Evolutionary conservation across 2,797 vertebrate genomes (phyloP).

Genomic region (Sebastes cheni): DNA sequence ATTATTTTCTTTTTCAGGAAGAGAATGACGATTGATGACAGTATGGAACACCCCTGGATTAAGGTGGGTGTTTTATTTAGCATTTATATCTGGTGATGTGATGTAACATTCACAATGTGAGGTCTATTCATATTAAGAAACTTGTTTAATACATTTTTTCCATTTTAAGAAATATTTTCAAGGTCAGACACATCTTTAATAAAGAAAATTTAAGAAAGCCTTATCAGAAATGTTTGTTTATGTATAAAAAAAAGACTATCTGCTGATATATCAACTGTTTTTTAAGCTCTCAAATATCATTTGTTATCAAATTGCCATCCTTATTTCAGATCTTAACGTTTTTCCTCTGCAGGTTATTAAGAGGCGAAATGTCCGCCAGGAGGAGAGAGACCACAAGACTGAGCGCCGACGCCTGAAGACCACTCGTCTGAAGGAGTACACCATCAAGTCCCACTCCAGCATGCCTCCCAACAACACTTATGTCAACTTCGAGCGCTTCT

Average conservation of each 20-base stretch:
- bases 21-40: conserved; percentile 96
- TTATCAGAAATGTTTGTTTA: background rate
- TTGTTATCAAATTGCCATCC: background rate
- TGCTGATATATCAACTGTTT: background rate
- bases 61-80: conserved; percentile 84
- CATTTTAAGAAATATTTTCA: background rate
- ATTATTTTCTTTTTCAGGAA: conserved; percentile 81
- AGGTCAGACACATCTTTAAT: no score
- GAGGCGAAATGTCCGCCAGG: conserved; percentile 91
- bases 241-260: background rate
- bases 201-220: background rate
- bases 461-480: conserved; percentile 99
- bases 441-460: conserved; percentile 98
- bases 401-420: conserved; percentile 96
- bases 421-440: conserved; percentile 97
- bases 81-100: background rate
- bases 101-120: background rate
- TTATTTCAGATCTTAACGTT: background rate
- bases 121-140: background rate
- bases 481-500: conserved; percentile 97
- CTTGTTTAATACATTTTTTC: no score
- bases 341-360: conserved; percentile 88
- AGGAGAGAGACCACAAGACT: conserved; percentile 89
- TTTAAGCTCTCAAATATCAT: background rate
- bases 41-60: conserved; percentile 97